Evolutionary conservation across 2,113 vertebrate genomes (phyloP).

Genomic region (Paradoxurus hermaphroditus): DNA sequence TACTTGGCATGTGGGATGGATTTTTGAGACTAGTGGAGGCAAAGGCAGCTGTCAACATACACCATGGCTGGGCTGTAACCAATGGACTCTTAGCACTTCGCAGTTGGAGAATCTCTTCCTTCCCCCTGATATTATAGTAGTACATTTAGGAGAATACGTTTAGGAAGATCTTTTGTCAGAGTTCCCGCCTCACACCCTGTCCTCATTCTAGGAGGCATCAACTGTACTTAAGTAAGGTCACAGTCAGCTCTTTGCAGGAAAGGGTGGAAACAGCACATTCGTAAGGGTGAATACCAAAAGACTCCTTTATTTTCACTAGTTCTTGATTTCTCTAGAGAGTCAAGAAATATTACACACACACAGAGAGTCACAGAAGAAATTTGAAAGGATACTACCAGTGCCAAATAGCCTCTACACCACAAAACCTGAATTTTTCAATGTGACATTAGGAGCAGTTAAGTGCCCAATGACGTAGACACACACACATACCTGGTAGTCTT

Average conservation of each 20-base stretch:
- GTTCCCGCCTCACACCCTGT: not conserved
- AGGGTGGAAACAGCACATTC: not conserved
- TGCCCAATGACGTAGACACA: not conserved
- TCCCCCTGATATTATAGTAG: not conserved
- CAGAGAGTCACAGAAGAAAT: not conserved
- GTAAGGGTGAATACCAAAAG: not conserved
- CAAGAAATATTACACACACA: not conserved
- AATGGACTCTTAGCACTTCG: not conserved
- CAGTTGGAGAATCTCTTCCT: not conserved
- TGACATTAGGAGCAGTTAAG: not conserved
- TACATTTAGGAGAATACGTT: not conserved
- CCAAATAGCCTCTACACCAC: not conserved
- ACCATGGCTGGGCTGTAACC: rapidly evolving
- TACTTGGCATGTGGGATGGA: not conserved
- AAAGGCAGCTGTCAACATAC: rapidly evolving
- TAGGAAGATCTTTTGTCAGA: not conserved
- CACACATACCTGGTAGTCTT: not conserved
- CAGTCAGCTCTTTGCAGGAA: not conserved
- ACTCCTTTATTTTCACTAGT: not conserved
- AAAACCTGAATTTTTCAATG: not conserved
- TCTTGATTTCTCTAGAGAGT: not conserved
- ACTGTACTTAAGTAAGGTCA: not conserved
- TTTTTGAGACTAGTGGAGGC: not conserved
- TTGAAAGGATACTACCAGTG: not conserved
- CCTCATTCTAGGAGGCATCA: not conserved